These are phyloP conservation scores for Lanius ludovicianus DNA, from an alignment of 2,113 vertebrate species.

Conservation along the genomic window DNA sequence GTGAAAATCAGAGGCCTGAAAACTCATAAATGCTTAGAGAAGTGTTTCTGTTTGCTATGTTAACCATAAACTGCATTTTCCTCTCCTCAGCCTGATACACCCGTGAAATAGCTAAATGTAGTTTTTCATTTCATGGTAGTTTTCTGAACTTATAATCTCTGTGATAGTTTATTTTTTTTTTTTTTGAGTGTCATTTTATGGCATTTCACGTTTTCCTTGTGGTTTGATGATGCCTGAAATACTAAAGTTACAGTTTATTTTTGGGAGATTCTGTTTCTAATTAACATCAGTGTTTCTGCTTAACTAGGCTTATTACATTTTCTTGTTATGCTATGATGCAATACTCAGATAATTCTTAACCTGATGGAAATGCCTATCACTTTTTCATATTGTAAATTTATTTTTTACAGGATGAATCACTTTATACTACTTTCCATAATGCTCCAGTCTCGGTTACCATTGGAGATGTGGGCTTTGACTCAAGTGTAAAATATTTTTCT, in stretches of 20 bases:
- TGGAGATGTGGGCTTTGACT: not conserved
- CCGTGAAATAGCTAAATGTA: not conserved
- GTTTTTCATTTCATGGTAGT: not conserved
- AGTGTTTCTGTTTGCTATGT: not conserved
- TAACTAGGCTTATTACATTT: slow-evolving; percentile 21
- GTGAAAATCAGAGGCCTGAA: not conserved
- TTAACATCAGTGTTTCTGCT: not conserved
- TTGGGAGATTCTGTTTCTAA: slow-evolving; percentile 19
- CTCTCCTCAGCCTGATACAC: not conserved
- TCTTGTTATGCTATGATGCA: not conserved
- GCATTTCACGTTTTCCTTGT: not conserved
- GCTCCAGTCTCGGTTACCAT: not conserved
- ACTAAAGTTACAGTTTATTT: not conserved
- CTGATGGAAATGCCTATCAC: not conserved
- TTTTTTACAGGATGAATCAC: not conserved
- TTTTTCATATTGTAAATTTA: not conserved
- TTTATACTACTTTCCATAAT: not conserved
- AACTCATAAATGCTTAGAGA: not conserved
- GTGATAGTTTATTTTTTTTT: not conserved
- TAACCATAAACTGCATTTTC: not conserved
- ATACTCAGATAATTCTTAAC: not conserved
- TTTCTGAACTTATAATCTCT: not conserved
- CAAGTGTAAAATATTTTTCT: not conserved
- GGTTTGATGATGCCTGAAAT: not conserved
- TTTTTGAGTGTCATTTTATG: not conserved